phyloP scores from a whole-genome alignment of 2,888 invertebrate genomes.

The Neoascia interrupta region DNA sequence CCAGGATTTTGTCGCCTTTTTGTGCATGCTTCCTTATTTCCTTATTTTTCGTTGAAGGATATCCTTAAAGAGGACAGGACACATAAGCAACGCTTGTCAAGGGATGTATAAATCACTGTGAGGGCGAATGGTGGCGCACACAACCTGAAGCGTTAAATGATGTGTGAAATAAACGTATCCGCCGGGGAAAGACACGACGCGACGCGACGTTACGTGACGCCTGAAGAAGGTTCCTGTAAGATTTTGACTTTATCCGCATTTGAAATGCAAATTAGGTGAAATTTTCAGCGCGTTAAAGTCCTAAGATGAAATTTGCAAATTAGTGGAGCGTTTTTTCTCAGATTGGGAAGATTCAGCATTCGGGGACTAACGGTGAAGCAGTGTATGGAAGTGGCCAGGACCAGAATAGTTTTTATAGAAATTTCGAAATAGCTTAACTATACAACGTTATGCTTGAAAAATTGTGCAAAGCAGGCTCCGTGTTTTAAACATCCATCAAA shows the following conservation, averaged over 20 bases:
- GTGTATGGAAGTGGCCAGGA: too few species aligned
- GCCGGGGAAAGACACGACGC: too few species aligned
- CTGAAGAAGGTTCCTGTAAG: slow-evolving; percentile 16
- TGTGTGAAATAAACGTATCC: slow-evolving; percentile 77
- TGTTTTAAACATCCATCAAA: too few species aligned
- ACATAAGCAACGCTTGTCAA: slow-evolving; percentile 39
- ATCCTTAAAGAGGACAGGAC: slow-evolving; percentile 34
- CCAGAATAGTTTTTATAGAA: too few species aligned
- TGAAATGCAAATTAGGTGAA: slow-evolving; percentile 56
- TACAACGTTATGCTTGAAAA: too few species aligned
- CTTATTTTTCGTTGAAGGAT: slow-evolving; percentile 4
- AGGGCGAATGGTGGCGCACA: slow-evolving; percentile 34
- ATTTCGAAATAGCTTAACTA: too few species aligned
- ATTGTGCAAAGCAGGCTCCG: too few species aligned
- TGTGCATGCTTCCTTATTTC: slow-evolving; percentile 16
- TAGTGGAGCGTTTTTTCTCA: slow-evolving; percentile 16
- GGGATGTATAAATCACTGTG: slow-evolving; percentile 60
- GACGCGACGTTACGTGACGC: too few species aligned
- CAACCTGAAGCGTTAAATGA: slow-evolving; percentile 74
- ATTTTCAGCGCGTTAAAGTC: slow-evolving; percentile 21
- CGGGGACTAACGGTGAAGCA: too few species aligned
- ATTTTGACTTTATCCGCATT: slow-evolving; percentile 32
- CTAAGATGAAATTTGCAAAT: slow-evolving; percentile 22
- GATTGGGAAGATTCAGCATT: too few species aligned
- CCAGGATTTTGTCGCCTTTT: slow-evolving; percentile 63